Conservation (phyloP, 2,888 invertebrate species). For the Seladonia tumulorum region DNA sequence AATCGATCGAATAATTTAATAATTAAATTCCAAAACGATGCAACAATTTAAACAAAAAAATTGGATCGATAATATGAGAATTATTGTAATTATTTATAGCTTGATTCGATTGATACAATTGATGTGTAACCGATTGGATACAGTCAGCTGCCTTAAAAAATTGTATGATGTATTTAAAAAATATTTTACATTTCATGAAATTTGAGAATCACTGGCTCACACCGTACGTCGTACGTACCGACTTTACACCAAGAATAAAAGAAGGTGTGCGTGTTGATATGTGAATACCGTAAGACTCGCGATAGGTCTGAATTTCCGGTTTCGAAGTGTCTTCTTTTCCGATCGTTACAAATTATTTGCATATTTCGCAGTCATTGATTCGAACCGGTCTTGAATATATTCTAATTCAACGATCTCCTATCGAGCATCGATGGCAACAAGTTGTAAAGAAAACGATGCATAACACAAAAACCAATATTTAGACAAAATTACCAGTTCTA, state of each 20-base stretch:
- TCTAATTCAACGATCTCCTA: neutral
- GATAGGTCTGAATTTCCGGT: conserved; percentile 57
- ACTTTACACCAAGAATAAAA: conserved; percentile 41
- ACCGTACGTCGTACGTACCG: conserved; percentile 8
- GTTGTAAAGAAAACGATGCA: neutral
- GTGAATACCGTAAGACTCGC: conserved; percentile 68
- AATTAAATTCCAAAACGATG: neutral
- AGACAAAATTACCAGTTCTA: neutral
- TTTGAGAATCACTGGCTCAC: conserved; percentile 32
- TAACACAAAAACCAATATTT: neutral
- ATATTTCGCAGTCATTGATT: neutral
- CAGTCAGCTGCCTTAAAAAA: neutral
- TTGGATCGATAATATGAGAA: neutral
- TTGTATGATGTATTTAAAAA: neutral
- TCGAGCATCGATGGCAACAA: neutral
- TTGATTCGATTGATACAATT: neutral
- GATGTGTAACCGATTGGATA: neutral
- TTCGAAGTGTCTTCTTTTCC: conserved; percentile 26
- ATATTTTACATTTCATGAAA: neutral
- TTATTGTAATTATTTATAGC: neutral
- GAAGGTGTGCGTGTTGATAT: conserved; percentile 66
- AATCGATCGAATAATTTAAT: neutral
- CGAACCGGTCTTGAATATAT: neutral
- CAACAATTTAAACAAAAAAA: neutral
- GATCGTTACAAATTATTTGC: conserved; percentile 23